These are phyloP conservation scores for Microplitis manilae DNA, from an alignment of 2,888 invertebrate species.

Conservation along the genomic window DNA sequence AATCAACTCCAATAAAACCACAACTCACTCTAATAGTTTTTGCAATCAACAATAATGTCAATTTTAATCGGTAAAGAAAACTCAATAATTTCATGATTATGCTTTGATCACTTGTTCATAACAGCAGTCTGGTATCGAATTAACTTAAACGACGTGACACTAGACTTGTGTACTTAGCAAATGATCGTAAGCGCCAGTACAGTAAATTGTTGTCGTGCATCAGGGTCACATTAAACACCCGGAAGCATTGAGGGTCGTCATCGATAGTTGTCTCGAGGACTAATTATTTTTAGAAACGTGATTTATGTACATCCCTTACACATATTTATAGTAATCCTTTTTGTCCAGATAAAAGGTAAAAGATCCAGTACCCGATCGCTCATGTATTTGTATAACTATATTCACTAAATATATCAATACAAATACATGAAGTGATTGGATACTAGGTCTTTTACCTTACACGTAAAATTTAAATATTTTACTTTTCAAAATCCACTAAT, in stretches of 20 bases:
- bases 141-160: conserved; percentile 12
- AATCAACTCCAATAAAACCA: no score
- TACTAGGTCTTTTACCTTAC: no score
- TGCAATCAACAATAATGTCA: no score
- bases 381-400: no score
- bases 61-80: no score
- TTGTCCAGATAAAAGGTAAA: not conserved
- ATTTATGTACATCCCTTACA: not conserved
- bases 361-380: no score
- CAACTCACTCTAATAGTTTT: no score
- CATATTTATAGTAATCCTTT: not conserved
- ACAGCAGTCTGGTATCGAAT: not conserved
- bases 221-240: conserved; percentile 15
- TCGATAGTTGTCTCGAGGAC: conserved; percentile 28
- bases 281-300: not conserved
- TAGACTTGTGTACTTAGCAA: not conserved
- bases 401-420: no score
- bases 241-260: conserved; percentile 29
- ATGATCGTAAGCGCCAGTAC: conserved; percentile 11
- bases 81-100: not conserved
- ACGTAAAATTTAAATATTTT: no score
- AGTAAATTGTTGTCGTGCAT: not conserved
- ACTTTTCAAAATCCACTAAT: no score
- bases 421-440: no score
- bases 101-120: not conserved